phyloP scores from a whole-genome alignment of 64 coral and sea anemone genomes.

The Catalaphyllia jardinei region DNA sequence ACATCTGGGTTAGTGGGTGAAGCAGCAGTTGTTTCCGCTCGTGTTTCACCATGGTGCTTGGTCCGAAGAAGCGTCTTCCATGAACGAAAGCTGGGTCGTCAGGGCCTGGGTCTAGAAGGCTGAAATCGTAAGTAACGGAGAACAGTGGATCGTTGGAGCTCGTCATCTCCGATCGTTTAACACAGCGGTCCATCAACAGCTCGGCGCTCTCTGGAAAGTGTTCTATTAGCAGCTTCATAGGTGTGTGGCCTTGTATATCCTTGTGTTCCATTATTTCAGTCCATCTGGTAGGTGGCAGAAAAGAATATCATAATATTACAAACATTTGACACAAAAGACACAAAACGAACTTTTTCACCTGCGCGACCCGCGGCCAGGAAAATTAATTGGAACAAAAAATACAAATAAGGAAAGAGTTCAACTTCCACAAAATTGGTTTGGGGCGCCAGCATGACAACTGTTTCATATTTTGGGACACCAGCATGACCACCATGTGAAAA shows the following conservation, averaged over 20 bases:
- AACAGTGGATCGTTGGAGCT: constrained; percentile 16
- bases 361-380: no score
- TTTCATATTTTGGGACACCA: no score
- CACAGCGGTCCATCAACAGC: constrained; percentile 80
- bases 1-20: constrained; percentile 28
- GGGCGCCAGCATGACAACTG: no score
- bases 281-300: constrained; percentile 47
- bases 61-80: constrained; percentile 36
- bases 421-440: no score
- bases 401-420: no score
- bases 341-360: no score
- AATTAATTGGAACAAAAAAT: no score
- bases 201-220: constrained; percentile 72
- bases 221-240: constrained; percentile 80
- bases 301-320: no score
- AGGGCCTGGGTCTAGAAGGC: constrained; percentile 52
- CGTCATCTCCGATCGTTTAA: constrained; percentile 31
- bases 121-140: constrained; percentile 55
- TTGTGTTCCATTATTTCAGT: constrained; percentile 55
- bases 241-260: constrained; percentile 45
- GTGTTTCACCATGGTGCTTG: constrained; percentile 40
- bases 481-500: no score
- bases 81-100: constrained; percentile 22
- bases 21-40: constrained; percentile 28
- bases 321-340: no score